Evolutionary conservation across 2,113 vertebrate species (phyloP), one percentile per base, ranked within the genome.

Genomic region (Triplophysa siluroides): DNA sequence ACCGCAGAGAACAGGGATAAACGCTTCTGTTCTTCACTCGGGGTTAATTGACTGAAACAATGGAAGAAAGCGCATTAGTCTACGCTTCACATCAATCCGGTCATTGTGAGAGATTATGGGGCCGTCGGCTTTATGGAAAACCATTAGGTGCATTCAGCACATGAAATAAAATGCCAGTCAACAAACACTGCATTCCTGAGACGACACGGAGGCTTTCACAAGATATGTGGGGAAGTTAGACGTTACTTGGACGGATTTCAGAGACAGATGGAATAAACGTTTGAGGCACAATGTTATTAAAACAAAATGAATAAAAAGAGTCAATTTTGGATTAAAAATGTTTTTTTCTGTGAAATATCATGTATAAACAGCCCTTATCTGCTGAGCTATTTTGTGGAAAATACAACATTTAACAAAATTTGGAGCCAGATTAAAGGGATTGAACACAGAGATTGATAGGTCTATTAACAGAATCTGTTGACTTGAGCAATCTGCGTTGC

Each of bases 81-180:
- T 74, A 80, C 41, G 56, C 71, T 68, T 67, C 78, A 47, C 87
- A 88, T 92, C 90, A 89, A 90, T 90, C 88, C 88, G 88, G 84
- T 87, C 85, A 91, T 90, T 92, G 89, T 90, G 78, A 82, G 80
- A 90, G 91, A 93, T 91, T 90, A 92, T 87, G 83, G 87, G 91
- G 86, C 88, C 80, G 88, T 91, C n/a, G n/a, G 7, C 54, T 21
- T 21, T 58, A 21, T 58, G 54, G 54, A n/a, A 52, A 52, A 65
- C 78, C 21, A 63, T 86, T 83, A 89, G 33, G 64, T 80, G 82
- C 73, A 65, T 54, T 14, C 62, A 13, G 64, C 78, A 81, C 58
- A 24, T 24, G 43, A 56, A 69, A 81, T 47, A 79, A 56, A 81
- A n/a, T 56, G 8, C 62, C 29, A 38, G 78, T 83, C 45, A 43